phyloP scores from a whole-genome alignment of 2,797 vertebrate genomes.

The Podarcis lilfordi region DNA sequence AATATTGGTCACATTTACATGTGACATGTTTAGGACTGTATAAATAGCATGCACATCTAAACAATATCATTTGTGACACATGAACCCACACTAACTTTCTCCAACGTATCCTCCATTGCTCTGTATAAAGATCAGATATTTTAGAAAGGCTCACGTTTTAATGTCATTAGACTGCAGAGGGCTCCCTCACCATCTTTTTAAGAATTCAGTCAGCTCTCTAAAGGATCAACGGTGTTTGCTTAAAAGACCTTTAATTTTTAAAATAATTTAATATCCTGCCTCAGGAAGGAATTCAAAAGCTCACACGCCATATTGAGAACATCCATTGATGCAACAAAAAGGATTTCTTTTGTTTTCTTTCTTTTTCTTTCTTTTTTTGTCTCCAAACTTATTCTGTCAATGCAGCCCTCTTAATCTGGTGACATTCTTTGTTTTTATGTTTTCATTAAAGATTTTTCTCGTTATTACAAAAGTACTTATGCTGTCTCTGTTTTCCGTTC shows the following conservation, averaged over 20 bases:
- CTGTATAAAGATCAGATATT: not conserved
- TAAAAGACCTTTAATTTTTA: not conserved
- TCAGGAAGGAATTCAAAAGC: not conserved
- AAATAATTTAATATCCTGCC: not conserved
- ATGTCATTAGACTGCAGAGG: not conserved
- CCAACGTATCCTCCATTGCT: not conserved
- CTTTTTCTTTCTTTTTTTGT: not conserved
- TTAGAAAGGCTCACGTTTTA: not conserved
- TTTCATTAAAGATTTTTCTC: too few relatives aligned
- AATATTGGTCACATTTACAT: not conserved
- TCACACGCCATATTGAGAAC: not conserved
- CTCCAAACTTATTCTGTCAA: not conserved
- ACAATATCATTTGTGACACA: not conserved
- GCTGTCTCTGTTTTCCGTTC: too few relatives aligned
- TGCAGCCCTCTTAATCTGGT: not conserved
- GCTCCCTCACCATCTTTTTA: not conserved
- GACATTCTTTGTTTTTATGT: not conserved
- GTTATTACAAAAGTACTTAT: too few relatives aligned
- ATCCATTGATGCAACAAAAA: not conserved
- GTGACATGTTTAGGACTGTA: not conserved
- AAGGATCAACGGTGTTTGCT: not conserved
- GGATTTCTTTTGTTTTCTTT: not conserved
- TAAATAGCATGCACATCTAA: not conserved
- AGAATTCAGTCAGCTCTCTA: not conserved
- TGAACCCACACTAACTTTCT: not conserved